These are phyloP conservation scores for Agonum fuliginosum DNA, from an alignment of 2,888 invertebrate genomes.

Conservation along the genomic window DNA sequence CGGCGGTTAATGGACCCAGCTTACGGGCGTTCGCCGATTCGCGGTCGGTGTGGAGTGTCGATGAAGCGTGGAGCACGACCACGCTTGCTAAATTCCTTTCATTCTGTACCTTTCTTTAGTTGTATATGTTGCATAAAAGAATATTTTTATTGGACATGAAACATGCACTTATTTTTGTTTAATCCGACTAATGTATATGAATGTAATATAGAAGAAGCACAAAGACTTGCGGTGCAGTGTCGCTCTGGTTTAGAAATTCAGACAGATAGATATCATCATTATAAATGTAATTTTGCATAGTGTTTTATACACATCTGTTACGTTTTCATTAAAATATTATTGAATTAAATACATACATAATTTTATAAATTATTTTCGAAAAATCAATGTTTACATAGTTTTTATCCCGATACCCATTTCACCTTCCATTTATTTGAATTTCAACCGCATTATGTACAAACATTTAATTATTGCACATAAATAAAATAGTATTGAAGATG, in stretches of 20 bases:
- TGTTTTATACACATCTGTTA: slow-evolving; percentile 62
- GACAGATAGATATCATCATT: slow-evolving; percentile 58
- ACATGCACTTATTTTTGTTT: slow-evolving; percentile 56
- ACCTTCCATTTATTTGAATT: not conserved
- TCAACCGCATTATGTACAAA: no score
- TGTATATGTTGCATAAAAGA: slow-evolving; percentile 54
- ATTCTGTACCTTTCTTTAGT: slow-evolving; percentile 59
- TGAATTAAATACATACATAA: slow-evolving; percentile 60
- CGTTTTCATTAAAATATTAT: slow-evolving; percentile 62
- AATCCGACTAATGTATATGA: slow-evolving; percentile 53
- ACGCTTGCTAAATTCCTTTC: slow-evolving; percentile 55
- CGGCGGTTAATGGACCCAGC: slow-evolving; percentile 14
- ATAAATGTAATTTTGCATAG: slow-evolving; percentile 61
- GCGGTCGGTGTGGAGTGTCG: slow-evolving; percentile 29
- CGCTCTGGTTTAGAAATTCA: slow-evolving; percentile 55
- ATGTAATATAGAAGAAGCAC: slow-evolving; percentile 59
- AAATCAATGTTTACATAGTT: slow-evolving; percentile 52
- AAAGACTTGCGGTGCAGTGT: slow-evolving; percentile 60
- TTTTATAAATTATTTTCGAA: slow-evolving; percentile 60
- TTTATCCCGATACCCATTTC: slow-evolving; percentile 28
- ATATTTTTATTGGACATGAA: slow-evolving; percentile 58
- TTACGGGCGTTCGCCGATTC: not conserved
- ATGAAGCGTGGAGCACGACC: slow-evolving; percentile 41
- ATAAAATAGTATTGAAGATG: no score
- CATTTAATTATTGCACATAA: no score